Evolutionary conservation across 2,888 invertebrate genomes (phyloP).

Genomic region (Polia nebulosa): DNA sequence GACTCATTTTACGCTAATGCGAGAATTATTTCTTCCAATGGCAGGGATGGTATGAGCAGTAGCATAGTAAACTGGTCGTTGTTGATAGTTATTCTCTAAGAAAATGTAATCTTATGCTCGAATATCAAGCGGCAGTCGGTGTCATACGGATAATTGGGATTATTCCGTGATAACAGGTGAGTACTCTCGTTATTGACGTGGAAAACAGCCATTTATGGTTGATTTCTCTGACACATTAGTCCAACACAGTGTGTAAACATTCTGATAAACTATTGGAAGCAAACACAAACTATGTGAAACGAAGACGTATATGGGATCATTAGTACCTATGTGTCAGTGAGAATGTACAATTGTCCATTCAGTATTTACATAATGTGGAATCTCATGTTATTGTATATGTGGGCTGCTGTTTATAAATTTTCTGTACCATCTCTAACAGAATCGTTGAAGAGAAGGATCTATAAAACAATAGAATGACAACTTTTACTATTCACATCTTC

Average conservation of each 20-base stretch:
- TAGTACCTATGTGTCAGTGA: slow-evolving; percentile 9
- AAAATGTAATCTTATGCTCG: slow-evolving; percentile 60
- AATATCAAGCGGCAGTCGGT: slow-evolving; percentile 24
- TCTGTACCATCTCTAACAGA: neutral
- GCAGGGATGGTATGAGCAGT: slow-evolving; percentile 45
- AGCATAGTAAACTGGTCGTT: slow-evolving; percentile 43
- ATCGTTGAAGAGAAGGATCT: neutral
- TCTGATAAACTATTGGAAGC: slow-evolving; percentile 30
- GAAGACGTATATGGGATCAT: neutral
- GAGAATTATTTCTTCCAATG: slow-evolving; percentile 38
- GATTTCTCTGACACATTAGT: slow-evolving; percentile 13
- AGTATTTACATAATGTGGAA: slow-evolving; percentile 41
- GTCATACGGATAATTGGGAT: slow-evolving; percentile 33
- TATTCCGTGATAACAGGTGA: slow-evolving; percentile 48
- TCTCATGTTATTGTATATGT: slow-evolving; percentile 35
- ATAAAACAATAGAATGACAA: neutral
- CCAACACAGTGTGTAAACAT: slow-evolving; percentile 48
- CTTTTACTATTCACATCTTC: neutral
- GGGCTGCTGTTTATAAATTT: slow-evolving; percentile 17
- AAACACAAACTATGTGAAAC: slow-evolving; percentile 1
- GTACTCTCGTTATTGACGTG: slow-evolving; percentile 10
- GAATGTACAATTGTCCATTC: slow-evolving; percentile 25
- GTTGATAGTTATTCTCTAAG: slow-evolving; percentile 44
- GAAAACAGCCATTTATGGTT: slow-evolving; percentile 3
- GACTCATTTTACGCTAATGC: neutral